phyloP scores from a whole-genome alignment of 2,888 invertebrate genomes.

The Clanis bilineata region DNA sequence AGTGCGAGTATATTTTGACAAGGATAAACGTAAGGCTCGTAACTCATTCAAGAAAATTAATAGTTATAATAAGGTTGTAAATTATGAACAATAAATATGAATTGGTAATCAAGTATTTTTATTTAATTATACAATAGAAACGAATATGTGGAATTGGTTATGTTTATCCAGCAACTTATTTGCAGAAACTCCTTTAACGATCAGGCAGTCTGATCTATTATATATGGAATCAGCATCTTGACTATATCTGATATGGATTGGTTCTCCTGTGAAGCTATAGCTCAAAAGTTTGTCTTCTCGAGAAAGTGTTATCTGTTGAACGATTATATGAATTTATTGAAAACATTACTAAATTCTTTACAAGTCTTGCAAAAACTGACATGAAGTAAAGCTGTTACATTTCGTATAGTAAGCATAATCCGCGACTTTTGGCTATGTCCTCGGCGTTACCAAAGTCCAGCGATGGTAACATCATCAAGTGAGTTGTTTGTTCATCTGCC shows the following conservation, averaged over 20 bases:
- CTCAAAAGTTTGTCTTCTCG: constrained; percentile 38
- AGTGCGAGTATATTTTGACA: constrained; percentile 58
- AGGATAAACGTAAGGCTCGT: constrained; percentile 51
- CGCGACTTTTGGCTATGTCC: too few species aligned
- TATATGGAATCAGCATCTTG: constrained; percentile 36
- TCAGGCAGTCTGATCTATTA: constrained; percentile 37
- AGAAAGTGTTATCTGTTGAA: constrained; percentile 35
- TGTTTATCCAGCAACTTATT: constrained; percentile 25
- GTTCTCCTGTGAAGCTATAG: constrained; percentile 43
- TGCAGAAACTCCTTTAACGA: constrained; percentile 33
- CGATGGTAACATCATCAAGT: too few species aligned
- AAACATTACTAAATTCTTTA: too few species aligned
- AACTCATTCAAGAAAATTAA: constrained; percentile 21
- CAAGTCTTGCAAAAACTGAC: too few species aligned
- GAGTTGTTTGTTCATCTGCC: too few species aligned
- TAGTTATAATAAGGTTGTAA: neutral
- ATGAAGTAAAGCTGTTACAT: too few species aligned
- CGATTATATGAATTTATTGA: neutral
- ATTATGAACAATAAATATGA: neutral
- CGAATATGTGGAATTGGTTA: constrained; percentile 20
- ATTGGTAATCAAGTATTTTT: neutral
- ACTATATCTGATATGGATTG: constrained; percentile 39
- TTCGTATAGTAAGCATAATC: too few species aligned
- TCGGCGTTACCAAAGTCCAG: too few species aligned
- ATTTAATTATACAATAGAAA: neutral